Evolutionary conservation across 2,888 invertebrate genomes (phyloP).

Genomic region (Caenorhabditis sulstoni): DNA sequence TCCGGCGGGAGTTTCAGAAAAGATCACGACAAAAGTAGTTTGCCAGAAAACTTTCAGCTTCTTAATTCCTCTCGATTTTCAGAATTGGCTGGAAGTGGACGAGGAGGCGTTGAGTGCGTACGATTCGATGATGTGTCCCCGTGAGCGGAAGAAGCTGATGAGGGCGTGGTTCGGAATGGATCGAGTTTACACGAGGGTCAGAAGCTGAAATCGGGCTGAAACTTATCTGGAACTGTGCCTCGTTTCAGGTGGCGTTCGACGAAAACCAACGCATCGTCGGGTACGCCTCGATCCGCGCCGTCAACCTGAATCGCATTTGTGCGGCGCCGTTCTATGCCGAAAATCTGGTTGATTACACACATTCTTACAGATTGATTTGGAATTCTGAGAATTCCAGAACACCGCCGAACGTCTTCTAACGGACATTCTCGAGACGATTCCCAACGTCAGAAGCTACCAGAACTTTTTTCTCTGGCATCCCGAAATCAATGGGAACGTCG

Average conservation of each 20-base stretch:
- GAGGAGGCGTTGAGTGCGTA: not conserved
- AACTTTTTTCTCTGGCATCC: slow-evolving; percentile 30
- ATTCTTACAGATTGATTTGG: not conserved
- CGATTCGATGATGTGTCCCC: slow-evolving; percentile 1
- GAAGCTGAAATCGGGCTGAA: not conserved
- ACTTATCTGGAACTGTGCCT: not conserved
- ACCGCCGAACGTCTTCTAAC: slow-evolving; percentile 14
- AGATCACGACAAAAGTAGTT: not conserved
- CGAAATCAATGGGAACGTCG: slow-evolving; percentile 12
- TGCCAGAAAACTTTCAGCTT: not conserved
- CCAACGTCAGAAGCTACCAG: slow-evolving; percentile 10
- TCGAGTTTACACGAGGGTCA: slow-evolving; percentile 8
- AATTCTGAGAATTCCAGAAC: not conserved
- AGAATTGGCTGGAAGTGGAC: slow-evolving; percentile 2
- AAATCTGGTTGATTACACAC: not conserved
- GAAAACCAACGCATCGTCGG: slow-evolving; percentile 16
- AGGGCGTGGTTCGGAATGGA: slow-evolving; percentile 6
- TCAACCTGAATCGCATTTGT: slow-evolving; percentile 35
- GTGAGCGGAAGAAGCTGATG: slow-evolving; percentile 12
- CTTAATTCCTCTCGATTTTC: not conserved
- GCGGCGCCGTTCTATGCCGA: slow-evolving; percentile 37
- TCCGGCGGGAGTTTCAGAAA: not conserved
- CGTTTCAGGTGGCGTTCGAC: slow-evolving; percentile 31
- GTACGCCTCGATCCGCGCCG: slow-evolving; percentile 39
- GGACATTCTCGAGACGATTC: slow-evolving; percentile 9